Base-by-base conservation (phyloP, 2,113 vertebrate species). In the Todiramphus chloris region DNA sequence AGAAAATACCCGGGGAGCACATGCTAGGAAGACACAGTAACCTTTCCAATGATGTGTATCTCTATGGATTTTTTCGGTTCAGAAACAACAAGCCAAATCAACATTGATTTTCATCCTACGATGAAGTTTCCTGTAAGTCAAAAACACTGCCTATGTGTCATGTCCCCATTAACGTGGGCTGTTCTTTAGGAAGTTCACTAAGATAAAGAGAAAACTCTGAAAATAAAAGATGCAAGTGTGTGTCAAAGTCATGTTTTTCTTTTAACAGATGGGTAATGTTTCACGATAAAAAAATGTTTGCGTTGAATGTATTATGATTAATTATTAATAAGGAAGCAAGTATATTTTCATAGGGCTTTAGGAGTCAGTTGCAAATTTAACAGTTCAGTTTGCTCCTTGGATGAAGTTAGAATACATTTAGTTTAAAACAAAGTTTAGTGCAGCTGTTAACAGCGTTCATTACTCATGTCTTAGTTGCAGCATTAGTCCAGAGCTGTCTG, bases 261-360 rank as follows among this genome's bases (percentile, higher is more conserved):
- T 97, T 79, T 93, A 97, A 97, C 98, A 98, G 97, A 96, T 98
- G 98, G 97, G 60, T 92, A 96, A 93, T 89, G 94, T 82, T 95
- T 93, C 89, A 85, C 56, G 93, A 92, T 90, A 94, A 94, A 93
- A 28, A 28, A 46, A 90, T 91, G 90, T 97, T 97, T 98, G 93
- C 94, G 67, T 50, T 97, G 91, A 96, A 95, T 93, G 89, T 94
- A 93, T 94, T 96, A 94, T 82, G 97, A 97, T 98, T 98, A 98
- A 98, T 97, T 97, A 98, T 98, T 98, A 98, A 98, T 98, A 97
- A 97, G 95, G 96, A 98, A 98, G 91, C 74, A 87, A 90, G 92
- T 93, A 76, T 87, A 96, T 92, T 97, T 97, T 97, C 81, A 95
- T 83, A 95, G 89, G 91, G 78, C 85, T 97, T 92, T 94, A 94